Evolutionary conservation across 2,888 invertebrate species (phyloP), one percentile per base, ranked within the genome.

Genomic region (Limenitis arthemis): DNA sequence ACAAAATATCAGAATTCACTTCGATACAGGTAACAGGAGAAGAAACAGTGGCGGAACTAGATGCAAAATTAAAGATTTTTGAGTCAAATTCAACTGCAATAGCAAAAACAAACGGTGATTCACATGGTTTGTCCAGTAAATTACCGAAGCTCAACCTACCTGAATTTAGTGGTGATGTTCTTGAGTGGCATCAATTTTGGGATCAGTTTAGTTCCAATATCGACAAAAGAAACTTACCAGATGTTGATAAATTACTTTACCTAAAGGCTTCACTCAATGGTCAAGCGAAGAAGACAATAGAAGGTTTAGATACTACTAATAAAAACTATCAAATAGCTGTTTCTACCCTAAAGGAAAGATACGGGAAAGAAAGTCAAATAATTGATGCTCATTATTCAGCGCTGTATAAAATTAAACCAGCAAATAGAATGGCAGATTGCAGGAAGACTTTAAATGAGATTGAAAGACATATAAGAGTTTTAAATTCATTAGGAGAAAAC

Each of bases 151-250:
- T 61, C 44, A 54, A 55, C 5, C 42, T 63, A 6, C 30, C 59
- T 1, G 49, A 54, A 44, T 64, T 62, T 49, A 50, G 58, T 11
- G 63, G 64, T 1, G 49, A 66, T 29, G 37, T 63, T 6, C 44
- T 62, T 1, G 53, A 59, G 8, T 63, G 63, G 59, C 44, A 56
- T 7, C 49, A 58, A 31, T 63, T 64, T 53, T 64, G 66, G 62
- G 61, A 64, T 8, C 59, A 61, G 9, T 65, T 64, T 53, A 7
- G 40, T 4, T 60, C 61, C 6, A 63, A 58, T 38, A 43, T 63
- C 1, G 41, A 61, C 38, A 50, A 29, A 8, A 51, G 60, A 11
- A 55, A 57, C 28, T 37, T 63, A 3, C 44, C 11, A 5, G 53
- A 62, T 39, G 63, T 64, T 0, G 61, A 64, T 37, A 64, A 66